Conservation (phyloP, 2,113 vertebrate species). For the Pteronura brasiliensis region DNA sequence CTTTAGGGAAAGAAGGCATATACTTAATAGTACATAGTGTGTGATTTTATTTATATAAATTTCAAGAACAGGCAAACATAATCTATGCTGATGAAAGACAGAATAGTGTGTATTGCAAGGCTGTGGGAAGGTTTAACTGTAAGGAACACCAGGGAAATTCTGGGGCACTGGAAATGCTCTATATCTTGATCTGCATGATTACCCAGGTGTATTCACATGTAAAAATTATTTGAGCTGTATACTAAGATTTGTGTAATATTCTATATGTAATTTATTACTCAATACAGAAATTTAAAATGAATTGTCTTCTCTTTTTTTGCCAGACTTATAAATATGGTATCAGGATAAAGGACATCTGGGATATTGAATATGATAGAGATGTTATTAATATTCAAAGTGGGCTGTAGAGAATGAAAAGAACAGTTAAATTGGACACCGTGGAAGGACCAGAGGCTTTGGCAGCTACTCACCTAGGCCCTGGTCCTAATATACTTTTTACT, state of each 20-base stretch:
- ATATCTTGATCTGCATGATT: neutral
- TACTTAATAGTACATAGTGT: neutral
- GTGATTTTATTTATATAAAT: neutral
- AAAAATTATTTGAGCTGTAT: neutral
- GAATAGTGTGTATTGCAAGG: neutral
- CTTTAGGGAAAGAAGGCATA: neutral
- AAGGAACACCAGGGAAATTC: neutral
- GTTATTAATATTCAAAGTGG: neutral
- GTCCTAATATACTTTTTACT: neutral
- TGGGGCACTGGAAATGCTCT: neutral
- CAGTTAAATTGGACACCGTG: too few relatives aligned
- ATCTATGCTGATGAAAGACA: neutral
- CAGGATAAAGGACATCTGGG: neutral
- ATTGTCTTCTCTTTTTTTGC: neutral
- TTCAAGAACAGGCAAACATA: neutral
- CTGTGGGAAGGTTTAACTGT: neutral
- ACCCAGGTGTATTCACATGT: neutral
- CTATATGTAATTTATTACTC: neutral
- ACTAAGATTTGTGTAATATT: neutral
- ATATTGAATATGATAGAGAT: neutral
- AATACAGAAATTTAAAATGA: neutral
- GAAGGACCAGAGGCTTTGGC: neutral
- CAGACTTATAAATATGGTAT: neutral
- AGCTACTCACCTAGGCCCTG: rapidly evolving
- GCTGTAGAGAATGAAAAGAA: neutral